These are phyloP conservation scores for Sebastes schlegelii DNA, from an alignment of 2,113 vertebrate species.

Conservation along the genomic window DNA sequence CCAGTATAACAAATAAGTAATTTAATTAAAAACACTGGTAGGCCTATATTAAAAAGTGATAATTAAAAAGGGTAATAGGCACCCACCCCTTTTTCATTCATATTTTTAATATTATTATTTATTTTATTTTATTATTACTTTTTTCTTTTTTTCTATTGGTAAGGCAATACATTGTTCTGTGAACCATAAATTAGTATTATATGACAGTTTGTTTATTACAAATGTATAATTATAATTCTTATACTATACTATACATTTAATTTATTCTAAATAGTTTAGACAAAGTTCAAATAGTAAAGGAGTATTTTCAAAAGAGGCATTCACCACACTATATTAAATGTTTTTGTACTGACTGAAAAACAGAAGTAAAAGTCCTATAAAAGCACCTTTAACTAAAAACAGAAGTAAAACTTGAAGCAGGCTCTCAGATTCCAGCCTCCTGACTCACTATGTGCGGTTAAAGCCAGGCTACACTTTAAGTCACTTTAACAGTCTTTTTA, in stretches of 20 bases:
- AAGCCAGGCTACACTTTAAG: not conserved
- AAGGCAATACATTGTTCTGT: too few species aligned
- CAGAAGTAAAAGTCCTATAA: rapidly evolving
- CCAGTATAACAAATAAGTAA: not conserved
- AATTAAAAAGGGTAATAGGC: too few species aligned
- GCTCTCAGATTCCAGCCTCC: conserved; percentile 45
- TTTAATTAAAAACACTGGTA: not conserved
- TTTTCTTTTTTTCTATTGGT: too few species aligned
- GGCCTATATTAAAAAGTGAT: not conserved
- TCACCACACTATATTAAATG: not conserved
- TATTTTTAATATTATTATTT: too few species aligned
- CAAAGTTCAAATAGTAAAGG: not conserved
- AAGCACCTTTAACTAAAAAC: not conserved
- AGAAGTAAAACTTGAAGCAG: conserved; percentile 20
- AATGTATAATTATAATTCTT: too few species aligned
- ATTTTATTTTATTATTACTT: too few species aligned
- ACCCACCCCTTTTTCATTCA: too few species aligned
- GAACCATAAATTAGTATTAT: too few species aligned
- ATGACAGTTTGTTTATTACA: too few species aligned
- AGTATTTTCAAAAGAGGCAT: not conserved
- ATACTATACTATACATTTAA: too few species aligned
- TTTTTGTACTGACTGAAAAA: not conserved
- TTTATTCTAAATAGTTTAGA: not conserved
- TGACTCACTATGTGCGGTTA: conserved; percentile 54
- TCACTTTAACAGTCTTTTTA: not conserved